These are phyloP conservation scores for Callyntrura sp. DNA, from an alignment of 2,888 invertebrate genomes.

Conservation along the genomic window DNA sequence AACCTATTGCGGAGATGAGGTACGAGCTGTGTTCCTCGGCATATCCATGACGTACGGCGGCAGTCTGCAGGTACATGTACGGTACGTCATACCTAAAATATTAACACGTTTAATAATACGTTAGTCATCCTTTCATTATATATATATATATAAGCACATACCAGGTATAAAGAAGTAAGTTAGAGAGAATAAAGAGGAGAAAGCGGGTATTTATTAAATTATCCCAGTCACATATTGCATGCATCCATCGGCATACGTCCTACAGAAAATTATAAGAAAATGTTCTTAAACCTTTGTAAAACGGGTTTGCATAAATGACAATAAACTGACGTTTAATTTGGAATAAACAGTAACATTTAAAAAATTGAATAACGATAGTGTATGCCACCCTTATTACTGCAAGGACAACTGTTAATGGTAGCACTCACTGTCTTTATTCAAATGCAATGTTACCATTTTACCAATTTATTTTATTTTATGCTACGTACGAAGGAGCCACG, in stretches of 20 bases:
- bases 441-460: too few relatives aligned
- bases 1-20: conserved; percentile 94
- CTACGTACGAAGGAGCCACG: conserved; percentile 80
- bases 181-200: conserved; percentile 93
- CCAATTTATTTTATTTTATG: too few relatives aligned
- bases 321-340: too few relatives aligned
- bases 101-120: neutral
- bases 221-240: conserved; percentile 88
- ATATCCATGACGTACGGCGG: conserved; percentile 90
- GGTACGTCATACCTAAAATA: conserved; percentile 92
- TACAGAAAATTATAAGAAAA: conserved; percentile 3
- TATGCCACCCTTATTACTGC: too few relatives aligned
- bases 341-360: too few relatives aligned
- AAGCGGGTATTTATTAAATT: conserved; percentile 93
- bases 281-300: neutral
- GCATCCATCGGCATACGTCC: conserved; percentile 87
- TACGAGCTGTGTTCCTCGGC: conserved; percentile 91
- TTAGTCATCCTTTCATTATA: too few relatives aligned
- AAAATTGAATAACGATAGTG: too few relatives aligned
- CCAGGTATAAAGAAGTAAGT: conserved; percentile 96
- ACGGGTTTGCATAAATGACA: too few relatives aligned
- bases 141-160: conserved; percentile 47
- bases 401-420: too few relatives aligned
- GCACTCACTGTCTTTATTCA: too few relatives aligned
- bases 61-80: conserved; percentile 96